phyloP scores from a whole-genome alignment of 2,888 invertebrate genomes.

The Drosophila kanekoi region DNA sequence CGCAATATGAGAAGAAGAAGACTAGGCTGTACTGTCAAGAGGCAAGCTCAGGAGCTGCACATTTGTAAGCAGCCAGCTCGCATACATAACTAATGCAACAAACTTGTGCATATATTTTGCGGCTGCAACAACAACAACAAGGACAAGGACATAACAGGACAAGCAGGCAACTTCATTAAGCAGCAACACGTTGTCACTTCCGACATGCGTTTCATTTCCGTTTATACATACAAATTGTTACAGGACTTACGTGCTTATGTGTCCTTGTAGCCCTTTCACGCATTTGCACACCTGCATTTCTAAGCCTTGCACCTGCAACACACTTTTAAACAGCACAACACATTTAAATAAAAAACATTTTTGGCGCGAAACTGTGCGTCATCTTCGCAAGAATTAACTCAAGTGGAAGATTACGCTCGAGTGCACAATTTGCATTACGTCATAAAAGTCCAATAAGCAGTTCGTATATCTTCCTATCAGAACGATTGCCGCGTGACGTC shows the following conservation, averaged over 20 bases:
- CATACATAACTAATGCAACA: slow-evolving; percentile 65
- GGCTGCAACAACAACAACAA: slow-evolving; percentile 25
- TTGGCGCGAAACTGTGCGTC: slow-evolving; percentile 22
- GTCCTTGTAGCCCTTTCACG: slow-evolving; percentile 1
- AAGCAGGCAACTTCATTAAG: slow-evolving; percentile 51
- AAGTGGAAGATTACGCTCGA: slow-evolving; percentile 12
- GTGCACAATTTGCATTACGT: background rate
- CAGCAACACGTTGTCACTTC: slow-evolving; percentile 64
- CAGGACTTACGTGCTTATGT: slow-evolving; percentile 39
- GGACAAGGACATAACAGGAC: background rate
- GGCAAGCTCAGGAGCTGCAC: slow-evolving; percentile 7
- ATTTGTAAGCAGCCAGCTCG: slow-evolving; percentile 8
- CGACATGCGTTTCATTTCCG: slow-evolving; percentile 61
- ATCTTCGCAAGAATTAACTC: slow-evolving; percentile 7
- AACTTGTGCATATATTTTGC: slow-evolving; percentile 62
- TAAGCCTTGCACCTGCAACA: slow-evolving; percentile 5
- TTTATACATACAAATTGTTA: slow-evolving; percentile 45
- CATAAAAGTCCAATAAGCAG: background rate
- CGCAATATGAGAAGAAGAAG: background rate
- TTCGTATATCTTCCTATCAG: too few species aligned
- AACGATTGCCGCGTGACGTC: slow-evolving; percentile 17
- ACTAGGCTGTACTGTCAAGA: slow-evolving; percentile 2
- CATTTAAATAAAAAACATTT: slow-evolving; percentile 24
- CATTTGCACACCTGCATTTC: background rate
- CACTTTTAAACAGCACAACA: slow-evolving; percentile 13